Evolutionary conservation across 1,140 invertebrate species (phyloP), one percentile per base, ranked within the genome.

Genomic region (Lerema accius): DNA sequence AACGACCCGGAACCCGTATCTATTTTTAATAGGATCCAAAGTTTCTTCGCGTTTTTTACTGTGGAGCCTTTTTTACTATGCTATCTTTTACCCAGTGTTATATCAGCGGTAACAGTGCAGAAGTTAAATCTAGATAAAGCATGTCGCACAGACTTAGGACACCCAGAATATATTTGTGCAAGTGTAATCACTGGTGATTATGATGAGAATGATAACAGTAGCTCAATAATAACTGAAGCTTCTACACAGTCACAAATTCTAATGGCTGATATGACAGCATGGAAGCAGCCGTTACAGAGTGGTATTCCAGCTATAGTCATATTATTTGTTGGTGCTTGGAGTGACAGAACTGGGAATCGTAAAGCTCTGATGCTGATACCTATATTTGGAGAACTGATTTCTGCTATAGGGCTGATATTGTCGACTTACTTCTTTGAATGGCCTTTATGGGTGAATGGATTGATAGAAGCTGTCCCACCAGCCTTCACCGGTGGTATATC

Each of bases 291-390:
- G 0, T 63, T 94, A 14, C 90, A 92, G 65, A 93, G 90, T 58
- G 78, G 91, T 16, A 76, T 94, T 6, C 93, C 93, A n/a, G 88
- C 92, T 0, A 64, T 93, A n/a, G 74, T 92, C 2, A 91, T 94
- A 16, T 63, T 94, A 51, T 92, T 94, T 82, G 73, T 94, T 59
- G 93, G 94, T 69, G 92, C 93, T 19, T 93, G 93, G 93, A 94
- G 93, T 71, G 93, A 94, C 69, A 82, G 84, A 63, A 91, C 92
- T 40, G 91, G 93, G 17, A 90, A 92, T 50, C 80, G 94, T 56
- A 95, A 94, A 84, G 82, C 92, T 6, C 89, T 92, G 55, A 92
- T 94, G 79, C 45, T 93, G 1, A 56, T 92, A 26, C 92, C 93
- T 2, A 84, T 94, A 4, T 59, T 93, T 4, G 93, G 93, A 23